phyloP scores from a whole-genome alignment of 2,797 vertebrate species.

The Hipposideros larvatus region DNA sequence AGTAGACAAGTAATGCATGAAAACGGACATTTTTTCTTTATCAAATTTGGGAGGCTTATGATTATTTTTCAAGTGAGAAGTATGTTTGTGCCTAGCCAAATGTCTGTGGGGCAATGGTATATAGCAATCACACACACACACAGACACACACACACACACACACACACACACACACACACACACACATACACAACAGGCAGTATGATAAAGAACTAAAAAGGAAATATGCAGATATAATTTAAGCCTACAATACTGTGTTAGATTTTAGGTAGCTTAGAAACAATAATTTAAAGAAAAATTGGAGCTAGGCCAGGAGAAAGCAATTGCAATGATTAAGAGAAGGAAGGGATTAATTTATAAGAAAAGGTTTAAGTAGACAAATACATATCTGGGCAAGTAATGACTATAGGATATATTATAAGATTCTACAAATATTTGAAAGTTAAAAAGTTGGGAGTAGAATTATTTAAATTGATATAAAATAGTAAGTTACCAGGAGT shows the following conservation, averaged over 20 bases:
- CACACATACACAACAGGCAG: not conserved
- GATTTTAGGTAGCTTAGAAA: not conserved
- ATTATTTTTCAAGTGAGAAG: conserved; percentile 4
- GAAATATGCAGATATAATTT: not conserved
- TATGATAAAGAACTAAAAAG: conserved; percentile 39
- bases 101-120: not conserved
- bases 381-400: conserved; percentile 70
- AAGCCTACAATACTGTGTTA: conserved; percentile 21
- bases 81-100: not conserved
- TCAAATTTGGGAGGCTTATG: not conserved
- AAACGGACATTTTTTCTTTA: conserved; percentile 1
- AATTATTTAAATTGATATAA: conserved; percentile 74
- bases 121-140: not conserved
- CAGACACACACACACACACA: no score
- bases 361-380: conserved; percentile 73
- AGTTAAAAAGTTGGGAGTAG: conserved; percentile 75
- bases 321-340: conserved; percentile 59
- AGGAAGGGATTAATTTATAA: conserved; percentile 65
- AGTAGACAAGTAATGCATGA: not conserved
- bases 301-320: conserved; percentile 47
- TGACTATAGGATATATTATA: conserved; percentile 76
- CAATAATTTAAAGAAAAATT: conserved; percentile 59
- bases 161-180: not conserved
- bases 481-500: conserved; percentile 63
- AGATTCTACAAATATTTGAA: conserved; percentile 83